These are phyloP conservation scores for Crax fasciolata DNA, from an alignment of 2,797 vertebrate genomes.

Conservation along the genomic window DNA sequence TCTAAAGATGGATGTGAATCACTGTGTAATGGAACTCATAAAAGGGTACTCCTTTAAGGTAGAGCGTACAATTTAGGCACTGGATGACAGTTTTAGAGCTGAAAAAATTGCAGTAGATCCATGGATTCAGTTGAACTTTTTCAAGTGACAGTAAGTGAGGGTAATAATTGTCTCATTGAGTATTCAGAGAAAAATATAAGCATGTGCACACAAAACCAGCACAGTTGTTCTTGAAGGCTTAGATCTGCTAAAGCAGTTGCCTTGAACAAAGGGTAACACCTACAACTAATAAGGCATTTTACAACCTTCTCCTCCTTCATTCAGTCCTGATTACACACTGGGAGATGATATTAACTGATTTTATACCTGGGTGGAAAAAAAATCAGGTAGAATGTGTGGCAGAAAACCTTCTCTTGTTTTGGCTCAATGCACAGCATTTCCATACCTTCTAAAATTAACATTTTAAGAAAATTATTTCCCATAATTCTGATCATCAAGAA, in stretches of 20 bases:
- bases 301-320: neutral
- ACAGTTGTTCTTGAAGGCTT: conserved; percentile 32
- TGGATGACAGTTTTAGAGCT: neutral
- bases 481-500: conserved; percentile 65
- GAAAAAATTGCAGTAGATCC: neutral
- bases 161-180: neutral
- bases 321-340: neutral
- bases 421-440: conserved; percentile 55
- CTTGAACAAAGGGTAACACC: conserved; percentile 21
- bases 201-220: conserved; percentile 1
- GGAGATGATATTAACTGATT: conserved; percentile 8
- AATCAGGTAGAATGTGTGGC: neutral
- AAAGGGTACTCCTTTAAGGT: neutral
- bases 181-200: conserved; percentile 39
- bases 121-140: conserved; percentile 14
- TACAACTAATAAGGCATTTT: conserved; percentile 13
- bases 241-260: conserved; percentile 25
- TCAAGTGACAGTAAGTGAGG: neutral
- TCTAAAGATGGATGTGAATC: conserved; percentile 26
- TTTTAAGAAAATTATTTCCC: conserved; percentile 37
- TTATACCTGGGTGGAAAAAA: neutral
- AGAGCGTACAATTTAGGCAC: neutral
- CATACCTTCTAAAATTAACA: conserved; percentile 70
- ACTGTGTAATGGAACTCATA: neutral
- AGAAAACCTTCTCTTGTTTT: conserved; percentile 65